Evolutionary conservation across 2,797 vertebrate genomes (phyloP).

Genomic region (Crocidura indochinensis): DNA sequence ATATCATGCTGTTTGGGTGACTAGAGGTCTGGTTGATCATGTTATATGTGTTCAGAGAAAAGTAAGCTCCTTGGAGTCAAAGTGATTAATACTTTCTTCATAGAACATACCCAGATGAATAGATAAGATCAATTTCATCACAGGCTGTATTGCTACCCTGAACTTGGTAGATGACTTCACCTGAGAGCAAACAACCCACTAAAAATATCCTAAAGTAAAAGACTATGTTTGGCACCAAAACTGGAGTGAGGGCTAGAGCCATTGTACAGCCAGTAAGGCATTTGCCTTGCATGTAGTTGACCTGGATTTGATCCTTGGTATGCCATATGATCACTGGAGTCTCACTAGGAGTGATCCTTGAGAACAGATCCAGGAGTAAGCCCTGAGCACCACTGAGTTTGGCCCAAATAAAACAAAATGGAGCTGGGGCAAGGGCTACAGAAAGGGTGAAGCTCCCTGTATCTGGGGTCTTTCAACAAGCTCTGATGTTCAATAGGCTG

Average conservation of each 20-base stretch:
- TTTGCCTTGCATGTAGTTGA: too few relatives aligned
- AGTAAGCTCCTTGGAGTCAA: conserved; percentile 30
- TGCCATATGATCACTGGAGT: too few relatives aligned
- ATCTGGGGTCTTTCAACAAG: not conserved
- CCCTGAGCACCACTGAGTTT: too few relatives aligned
- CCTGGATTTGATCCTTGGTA: too few relatives aligned
- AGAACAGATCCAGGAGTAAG: too few relatives aligned
- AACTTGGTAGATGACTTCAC: not conserved
- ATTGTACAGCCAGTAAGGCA: too few relatives aligned
- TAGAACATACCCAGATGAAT: conserved; percentile 1
- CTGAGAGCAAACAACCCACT: not conserved
- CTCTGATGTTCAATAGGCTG: too few relatives aligned
- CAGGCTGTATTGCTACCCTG: not conserved
- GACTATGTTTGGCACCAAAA: not conserved
- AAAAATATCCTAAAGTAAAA: not conserved
- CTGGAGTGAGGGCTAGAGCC: too few relatives aligned
- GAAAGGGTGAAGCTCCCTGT: accelerated
- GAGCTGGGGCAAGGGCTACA: not conserved
- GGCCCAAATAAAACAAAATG: too few relatives aligned
- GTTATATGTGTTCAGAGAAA: conserved; percentile 73
- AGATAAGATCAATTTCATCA: not conserved
- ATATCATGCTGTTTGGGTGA: not conserved
- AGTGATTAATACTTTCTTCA: conserved; percentile 7
- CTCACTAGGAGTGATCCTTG: too few relatives aligned
- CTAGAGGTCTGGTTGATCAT: conserved; percentile 76